Evolutionary conservation across 2,113 vertebrate species (phyloP).

Genomic region (Centrocercus urophasianus): DNA sequence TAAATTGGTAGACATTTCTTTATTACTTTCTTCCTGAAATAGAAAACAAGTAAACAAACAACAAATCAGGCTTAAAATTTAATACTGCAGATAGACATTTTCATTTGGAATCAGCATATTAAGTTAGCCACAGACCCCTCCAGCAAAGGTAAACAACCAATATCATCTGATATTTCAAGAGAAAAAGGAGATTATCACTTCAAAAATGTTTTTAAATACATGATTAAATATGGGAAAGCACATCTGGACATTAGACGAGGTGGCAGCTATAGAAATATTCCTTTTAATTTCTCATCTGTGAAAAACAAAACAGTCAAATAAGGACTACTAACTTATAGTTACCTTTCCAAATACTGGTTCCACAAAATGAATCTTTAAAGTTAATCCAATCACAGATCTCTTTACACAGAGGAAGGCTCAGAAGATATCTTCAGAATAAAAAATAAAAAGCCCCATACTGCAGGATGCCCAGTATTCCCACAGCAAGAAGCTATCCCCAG

Average conservation of each 20-base stretch:
- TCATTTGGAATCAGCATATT: not conserved
- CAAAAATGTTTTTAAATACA: not conserved
- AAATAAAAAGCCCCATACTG: not conserved
- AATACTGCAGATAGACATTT: not conserved
- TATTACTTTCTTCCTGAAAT: conserved; percentile 74
- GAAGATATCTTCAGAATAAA: not conserved
- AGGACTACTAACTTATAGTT: not conserved
- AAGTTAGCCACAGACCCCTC: not conserved
- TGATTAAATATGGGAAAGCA: not conserved
- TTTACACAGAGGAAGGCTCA: not conserved
- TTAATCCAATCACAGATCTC: not conserved
- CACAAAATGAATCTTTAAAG: not conserved
- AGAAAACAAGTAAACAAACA: not conserved
- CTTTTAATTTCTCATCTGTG: not conserved
- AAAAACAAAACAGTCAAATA: not conserved
- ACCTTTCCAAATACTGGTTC: not conserved
- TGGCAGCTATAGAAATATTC: not conserved
- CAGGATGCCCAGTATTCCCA: not conserved
- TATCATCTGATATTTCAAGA: not conserved
- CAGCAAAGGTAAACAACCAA: not conserved
- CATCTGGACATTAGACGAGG: not conserved
- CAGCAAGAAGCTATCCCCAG: not conserved
- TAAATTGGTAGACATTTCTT: conserved; percentile 85
- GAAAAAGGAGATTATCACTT: not conserved
- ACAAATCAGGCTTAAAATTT: not conserved